A percentile compares a stretch with the other conserved stretches of the same genome.
phyloP scores from a whole-genome alignment of 2,113 vertebrate genomes.

The Brachionichthys hirsutus region DNA sequence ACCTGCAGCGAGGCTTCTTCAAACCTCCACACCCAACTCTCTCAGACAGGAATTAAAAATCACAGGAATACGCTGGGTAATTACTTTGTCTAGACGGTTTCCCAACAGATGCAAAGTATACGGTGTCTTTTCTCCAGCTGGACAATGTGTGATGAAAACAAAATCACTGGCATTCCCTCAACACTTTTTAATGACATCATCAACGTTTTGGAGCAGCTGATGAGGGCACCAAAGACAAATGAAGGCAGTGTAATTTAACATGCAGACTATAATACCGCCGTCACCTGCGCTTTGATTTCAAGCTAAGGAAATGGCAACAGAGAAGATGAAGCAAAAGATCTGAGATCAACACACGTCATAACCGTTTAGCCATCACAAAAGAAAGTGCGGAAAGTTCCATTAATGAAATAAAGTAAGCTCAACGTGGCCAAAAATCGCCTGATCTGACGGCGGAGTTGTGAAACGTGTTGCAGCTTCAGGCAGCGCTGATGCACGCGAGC shows the following conservation, averaged over 20 bases:
- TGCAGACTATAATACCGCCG: too few relatives aligned
- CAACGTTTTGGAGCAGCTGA: conserved; percentile 6
- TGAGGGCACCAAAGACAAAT: neutral
- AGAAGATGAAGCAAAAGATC: too few relatives aligned
- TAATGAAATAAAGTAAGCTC: too few relatives aligned
- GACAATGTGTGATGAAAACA: conserved; percentile 46
- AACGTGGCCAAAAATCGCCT: neutral
- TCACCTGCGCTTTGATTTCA: too few relatives aligned
- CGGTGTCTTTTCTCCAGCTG: conserved; percentile 35
- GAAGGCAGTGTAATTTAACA: too few relatives aligned
- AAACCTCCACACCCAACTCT: conserved; percentile 53
- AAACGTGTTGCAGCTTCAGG: neutral
- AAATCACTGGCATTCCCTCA: conserved; percentile 35
- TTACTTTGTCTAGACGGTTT: conserved; percentile 76
- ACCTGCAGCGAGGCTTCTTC: conserved; percentile 45
- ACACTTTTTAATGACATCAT: conserved; percentile 33
- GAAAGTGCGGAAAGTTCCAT: too few relatives aligned
- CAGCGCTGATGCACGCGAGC: neutral
- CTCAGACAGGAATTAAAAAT: conserved; percentile 50
- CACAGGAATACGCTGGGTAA: conserved; percentile 57
- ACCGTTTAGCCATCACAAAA: too few relatives aligned
- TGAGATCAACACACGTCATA: too few relatives aligned
- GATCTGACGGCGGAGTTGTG: neutral
- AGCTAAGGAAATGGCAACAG: too few relatives aligned
- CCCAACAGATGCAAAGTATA: conserved; percentile 42